Percentiles rank a stretch among this genome's conserved stretches.
These are phyloP conservation scores for Scaptomyza tumidula DNA, from an alignment of 2,888 invertebrate species.

Conservation along the genomic window DNA sequence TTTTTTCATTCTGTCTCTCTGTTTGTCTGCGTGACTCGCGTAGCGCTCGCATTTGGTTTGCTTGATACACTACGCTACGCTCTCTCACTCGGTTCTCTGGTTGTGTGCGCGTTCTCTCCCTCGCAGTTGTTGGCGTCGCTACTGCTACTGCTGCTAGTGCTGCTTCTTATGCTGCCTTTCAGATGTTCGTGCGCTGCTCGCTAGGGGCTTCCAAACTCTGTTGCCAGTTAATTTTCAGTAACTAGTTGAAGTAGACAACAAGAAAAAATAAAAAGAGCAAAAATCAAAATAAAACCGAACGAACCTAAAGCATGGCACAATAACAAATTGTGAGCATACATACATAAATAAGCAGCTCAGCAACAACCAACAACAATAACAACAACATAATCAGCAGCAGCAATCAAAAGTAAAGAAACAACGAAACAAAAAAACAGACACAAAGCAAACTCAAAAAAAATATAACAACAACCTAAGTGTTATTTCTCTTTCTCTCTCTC, in stretches of 20 bases:
- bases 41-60: constrained; percentile 23
- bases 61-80: constrained; percentile 34
- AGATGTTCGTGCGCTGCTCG: constrained; percentile 62
- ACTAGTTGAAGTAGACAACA: constrained; percentile 79
- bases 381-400: constrained; percentile 20
- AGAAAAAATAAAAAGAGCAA: constrained; percentile 47
- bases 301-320: constrained; percentile 33
- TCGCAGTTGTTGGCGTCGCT: constrained; percentile 31
- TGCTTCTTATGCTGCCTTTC: constrained; percentile 64
- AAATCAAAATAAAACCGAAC: constrained; percentile 31
- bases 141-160: constrained; percentile 11
- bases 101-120: constrained; percentile 47
- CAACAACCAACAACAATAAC: constrained; percentile 13
- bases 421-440: constrained; percentile 22
- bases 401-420: constrained; percentile 45
- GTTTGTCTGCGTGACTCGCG: constrained; percentile 1
- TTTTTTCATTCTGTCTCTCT: constrained; percentile 41
- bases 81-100: constrained; percentile 29
- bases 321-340: constrained; percentile 26
- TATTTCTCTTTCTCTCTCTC: constrained; percentile 20
- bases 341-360: constrained; percentile 1
- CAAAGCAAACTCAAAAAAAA: constrained; percentile 37
- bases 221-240: constrained; percentile 78
- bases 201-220: constrained; percentile 61
- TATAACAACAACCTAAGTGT: constrained; percentile 40